Evolutionary conservation across 2,888 invertebrate genomes (phyloP).

Genomic region (Harpagoxenus sublaevis): DNA sequence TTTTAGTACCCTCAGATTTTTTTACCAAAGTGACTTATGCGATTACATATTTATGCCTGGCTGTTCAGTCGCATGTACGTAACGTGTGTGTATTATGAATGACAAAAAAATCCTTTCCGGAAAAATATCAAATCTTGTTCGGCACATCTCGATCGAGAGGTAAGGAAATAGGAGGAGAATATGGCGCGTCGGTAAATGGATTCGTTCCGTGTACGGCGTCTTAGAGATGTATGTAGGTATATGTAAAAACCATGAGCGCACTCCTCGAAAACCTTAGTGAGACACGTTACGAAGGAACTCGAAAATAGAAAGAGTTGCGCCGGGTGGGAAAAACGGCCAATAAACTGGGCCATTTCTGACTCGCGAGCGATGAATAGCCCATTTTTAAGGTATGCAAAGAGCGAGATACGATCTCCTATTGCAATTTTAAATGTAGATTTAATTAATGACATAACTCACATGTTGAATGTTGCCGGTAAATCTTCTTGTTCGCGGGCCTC

Average conservation of each 20-base stretch:
- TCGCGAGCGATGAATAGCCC: slow-evolving; percentile 8
- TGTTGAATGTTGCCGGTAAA: neutral
- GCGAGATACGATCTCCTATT: slow-evolving; percentile 20
- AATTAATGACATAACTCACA: slow-evolving; percentile 29
- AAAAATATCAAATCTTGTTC: slow-evolving; percentile 43
- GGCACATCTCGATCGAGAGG: slow-evolving; percentile 28
- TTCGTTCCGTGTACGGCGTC: slow-evolving; percentile 42
- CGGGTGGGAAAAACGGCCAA: neutral
- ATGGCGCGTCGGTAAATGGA: slow-evolving; percentile 40
- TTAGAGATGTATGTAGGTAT: slow-evolving; percentile 14
- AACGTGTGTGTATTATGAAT: slow-evolving; percentile 28
- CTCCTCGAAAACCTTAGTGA: slow-evolving; percentile 36
- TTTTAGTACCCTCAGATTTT: neutral
- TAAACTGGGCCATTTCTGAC: slow-evolving; percentile 28
- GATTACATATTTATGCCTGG: slow-evolving; percentile 27
- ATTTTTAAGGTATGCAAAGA: slow-evolving; percentile 22
- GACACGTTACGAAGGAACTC: slow-evolving; percentile 26
- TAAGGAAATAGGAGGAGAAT: slow-evolving; percentile 40
- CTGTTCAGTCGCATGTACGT: slow-evolving; percentile 11
- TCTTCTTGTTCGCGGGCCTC: slow-evolving; percentile 6
- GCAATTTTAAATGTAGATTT: slow-evolving; percentile 29
- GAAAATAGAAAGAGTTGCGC: slow-evolving; percentile 32
- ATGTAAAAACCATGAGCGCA: slow-evolving; percentile 44
- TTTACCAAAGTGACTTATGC: slow-evolving; percentile 7
- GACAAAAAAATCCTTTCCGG: slow-evolving; percentile 40